Evolutionary conservation across 2,797 vertebrate species (phyloP).

Genomic region (Halcyon badia): DNA sequence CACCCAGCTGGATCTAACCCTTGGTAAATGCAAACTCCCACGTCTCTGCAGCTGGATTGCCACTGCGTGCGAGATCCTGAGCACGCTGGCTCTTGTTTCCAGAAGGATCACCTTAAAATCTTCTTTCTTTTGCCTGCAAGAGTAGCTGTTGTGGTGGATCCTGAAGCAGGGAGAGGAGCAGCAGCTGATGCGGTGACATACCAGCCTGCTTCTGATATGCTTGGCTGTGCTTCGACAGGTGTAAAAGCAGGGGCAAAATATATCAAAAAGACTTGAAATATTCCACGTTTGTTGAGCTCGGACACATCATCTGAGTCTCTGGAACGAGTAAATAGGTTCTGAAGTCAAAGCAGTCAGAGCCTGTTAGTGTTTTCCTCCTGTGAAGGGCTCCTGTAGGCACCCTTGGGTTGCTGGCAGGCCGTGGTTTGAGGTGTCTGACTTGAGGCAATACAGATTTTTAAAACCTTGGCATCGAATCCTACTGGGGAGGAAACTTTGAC

Average conservation of each 20-base stretch:
- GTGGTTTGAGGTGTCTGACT: background rate
- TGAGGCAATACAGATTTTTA: rapidly evolving
- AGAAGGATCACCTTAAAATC: background rate
- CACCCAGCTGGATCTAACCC: background rate
- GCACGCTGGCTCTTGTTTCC: background rate
- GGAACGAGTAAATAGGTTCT: background rate
- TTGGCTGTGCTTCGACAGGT: background rate
- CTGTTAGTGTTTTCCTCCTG: background rate
- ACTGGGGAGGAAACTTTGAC: background rate
- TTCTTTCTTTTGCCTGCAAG: background rate
- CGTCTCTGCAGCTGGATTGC: background rate
- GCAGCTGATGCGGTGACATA: background rate
- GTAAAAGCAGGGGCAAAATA: background rate
- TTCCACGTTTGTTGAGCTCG: background rate
- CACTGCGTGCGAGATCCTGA: background rate
- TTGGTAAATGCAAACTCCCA: background rate
- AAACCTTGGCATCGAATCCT: background rate
- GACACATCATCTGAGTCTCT: background rate
- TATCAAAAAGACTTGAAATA: background rate
- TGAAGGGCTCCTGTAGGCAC: background rate
- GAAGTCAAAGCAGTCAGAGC: background rate
- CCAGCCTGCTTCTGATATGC: background rate
- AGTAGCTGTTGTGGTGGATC: background rate
- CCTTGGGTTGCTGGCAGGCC: rapidly evolving
- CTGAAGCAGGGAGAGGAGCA: background rate